These are phyloP conservation scores for Epinotia bilunana DNA, from an alignment of 2,888 invertebrate genomes.

Conservation along the genomic window DNA sequence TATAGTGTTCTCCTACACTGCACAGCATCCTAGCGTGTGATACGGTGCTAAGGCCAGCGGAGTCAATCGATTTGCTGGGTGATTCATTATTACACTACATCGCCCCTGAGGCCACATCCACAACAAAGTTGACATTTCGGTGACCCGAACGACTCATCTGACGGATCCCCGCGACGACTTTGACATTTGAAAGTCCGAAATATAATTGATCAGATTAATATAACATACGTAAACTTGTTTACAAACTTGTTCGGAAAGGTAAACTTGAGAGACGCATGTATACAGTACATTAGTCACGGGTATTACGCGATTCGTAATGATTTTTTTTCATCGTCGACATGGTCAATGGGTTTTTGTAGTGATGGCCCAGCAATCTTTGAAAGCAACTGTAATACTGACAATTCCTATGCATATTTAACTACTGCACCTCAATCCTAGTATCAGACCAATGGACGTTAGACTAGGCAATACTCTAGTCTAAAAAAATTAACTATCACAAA, in stretches of 20 bases:
- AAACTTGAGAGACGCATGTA: conserved; percentile 40
- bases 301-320: conserved; percentile 20
- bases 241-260: conserved; percentile 48
- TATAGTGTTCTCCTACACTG: conserved; percentile 67
- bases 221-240: conserved; percentile 56
- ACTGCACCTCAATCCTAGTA: not conserved
- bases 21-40: conserved; percentile 65
- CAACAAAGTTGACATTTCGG: conserved; percentile 59
- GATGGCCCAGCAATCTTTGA: not conserved
- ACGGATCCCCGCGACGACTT: conserved; percentile 29
- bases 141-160: conserved; percentile 36
- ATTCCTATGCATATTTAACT: not conserved
- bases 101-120: conserved; percentile 59
- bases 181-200: conserved; percentile 48
- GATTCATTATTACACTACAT: conserved; percentile 67
- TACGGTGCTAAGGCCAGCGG: conserved; percentile 64
- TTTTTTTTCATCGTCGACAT: conserved; percentile 15
- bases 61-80: conserved; percentile 66
- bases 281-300: conserved; percentile 26
- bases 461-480: not conserved
- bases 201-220: conserved; percentile 54
- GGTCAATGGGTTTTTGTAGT: conserved; percentile 3
- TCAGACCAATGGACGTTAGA: not conserved
- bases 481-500: conserved; percentile 17
- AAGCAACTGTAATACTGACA: not conserved